Base-by-base conservation (phyloP, 1,140 invertebrate genomes). In the Papilio machaon region DNA sequence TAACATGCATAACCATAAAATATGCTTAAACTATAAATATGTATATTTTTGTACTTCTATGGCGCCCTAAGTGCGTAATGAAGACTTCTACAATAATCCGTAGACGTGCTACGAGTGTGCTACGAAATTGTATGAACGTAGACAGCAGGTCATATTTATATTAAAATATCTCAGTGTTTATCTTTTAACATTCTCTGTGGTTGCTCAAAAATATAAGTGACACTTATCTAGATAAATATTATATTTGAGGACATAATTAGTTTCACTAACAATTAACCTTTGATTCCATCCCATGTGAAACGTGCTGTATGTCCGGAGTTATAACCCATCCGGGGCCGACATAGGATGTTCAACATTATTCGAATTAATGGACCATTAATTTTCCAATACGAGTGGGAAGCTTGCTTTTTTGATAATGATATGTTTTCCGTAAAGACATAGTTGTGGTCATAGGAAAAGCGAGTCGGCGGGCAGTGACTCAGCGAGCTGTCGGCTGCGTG, bases 61-160 rank as follows among this genome's bases (percentile, higher is more conserved):
- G 6, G 13, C 52, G 30, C 74, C 52, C 52, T 60, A 2, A 23
- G 52, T 58, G 54, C 35, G 43, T 60, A 54, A 43, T 78, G 35
- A 54, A 60, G 13, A n/a, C 58, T 73, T 81, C 91, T 92, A 94
- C 91, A 89, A 74, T 73, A 77, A 82, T 77, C 86, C 91, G 91
- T 94, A 92, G 92, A 84, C 73, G 83, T 75, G 86, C 92, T 93
- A 93, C 92, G 90, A 82, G 80, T 81, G 8, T 83, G 91, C 92
- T 93, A 94, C 92, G 91, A 83, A 76, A 43, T 58, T 38, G 74
- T 80, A 77, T 78, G 52, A 30, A 35, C 23, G 52, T 73, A 10
- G 73, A 64, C 19, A 79, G 23, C 49, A 76, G 0, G 74, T 46
- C n/a, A 73, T 83, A 78, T 38, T 58, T 0, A 60, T 54, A 78